These are phyloP conservation scores for Epizoanthus ramosus DNA, from an alignment of 92 coral and sea anemone species.

Conservation along the genomic window DNA sequence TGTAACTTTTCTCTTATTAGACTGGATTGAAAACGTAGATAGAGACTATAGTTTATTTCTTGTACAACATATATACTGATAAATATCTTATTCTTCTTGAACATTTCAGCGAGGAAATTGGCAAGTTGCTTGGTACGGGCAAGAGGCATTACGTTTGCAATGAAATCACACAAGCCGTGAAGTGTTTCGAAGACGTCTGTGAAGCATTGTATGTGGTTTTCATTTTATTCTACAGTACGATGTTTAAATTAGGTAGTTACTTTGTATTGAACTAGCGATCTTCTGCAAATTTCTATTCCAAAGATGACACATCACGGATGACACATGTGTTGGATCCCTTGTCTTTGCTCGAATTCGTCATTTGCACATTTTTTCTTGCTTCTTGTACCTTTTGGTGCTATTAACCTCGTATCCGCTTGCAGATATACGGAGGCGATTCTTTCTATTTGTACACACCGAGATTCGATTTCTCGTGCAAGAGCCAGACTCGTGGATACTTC, in stretches of 20 bases:
- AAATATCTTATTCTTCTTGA: neutral
- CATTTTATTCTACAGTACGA: neutral
- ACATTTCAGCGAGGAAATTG: conserved; percentile 79
- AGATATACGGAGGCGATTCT: too few species aligned
- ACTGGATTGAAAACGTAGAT: neutral
- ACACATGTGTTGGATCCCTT: neutral
- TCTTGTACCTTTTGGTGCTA: too few species aligned
- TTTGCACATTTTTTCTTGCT: too few species aligned
- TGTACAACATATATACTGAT: neutral
- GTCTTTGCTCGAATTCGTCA: too few species aligned
- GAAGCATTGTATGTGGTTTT: conserved; percentile 75
- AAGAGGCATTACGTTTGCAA: conserved; percentile 87
- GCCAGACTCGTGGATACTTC: too few species aligned
- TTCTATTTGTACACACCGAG: too few species aligned
- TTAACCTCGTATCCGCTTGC: too few species aligned
- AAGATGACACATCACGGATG: neutral
- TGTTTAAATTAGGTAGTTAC: neutral
- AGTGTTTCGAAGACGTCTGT: conserved; percentile 93
- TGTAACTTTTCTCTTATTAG: neutral
- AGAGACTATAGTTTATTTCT: neutral
- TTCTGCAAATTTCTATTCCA: neutral
- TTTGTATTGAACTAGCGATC: neutral
- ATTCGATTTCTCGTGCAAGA: too few species aligned
- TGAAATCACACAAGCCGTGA: conserved; percentile 90
- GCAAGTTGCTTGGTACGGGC: conserved; percentile 90